Percentiles rank a stretch among this genome's conserved stretches.
phyloP scores from a whole-genome alignment of 1,140 invertebrate genomes.

The Ylistrum balloti region DNA sequence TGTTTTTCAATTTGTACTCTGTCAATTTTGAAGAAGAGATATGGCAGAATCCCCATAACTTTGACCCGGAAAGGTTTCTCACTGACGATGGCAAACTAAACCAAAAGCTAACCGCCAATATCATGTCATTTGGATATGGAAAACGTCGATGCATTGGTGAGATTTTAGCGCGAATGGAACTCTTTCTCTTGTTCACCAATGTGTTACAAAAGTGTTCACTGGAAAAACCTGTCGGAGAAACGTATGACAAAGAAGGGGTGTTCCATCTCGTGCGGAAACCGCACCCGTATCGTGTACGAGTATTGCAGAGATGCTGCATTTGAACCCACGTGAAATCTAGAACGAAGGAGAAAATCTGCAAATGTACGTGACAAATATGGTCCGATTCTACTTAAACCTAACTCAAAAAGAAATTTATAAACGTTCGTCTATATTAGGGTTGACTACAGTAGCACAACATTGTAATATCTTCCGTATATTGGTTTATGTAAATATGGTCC shows the following conservation, averaged over 20 bases:
- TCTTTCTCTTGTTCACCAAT: conserved; percentile 65
- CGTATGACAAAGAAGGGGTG: conserved; percentile 45
- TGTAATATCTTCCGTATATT: too few species aligned
- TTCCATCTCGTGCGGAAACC: conserved; percentile 46
- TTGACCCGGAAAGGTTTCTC: conserved; percentile 89
- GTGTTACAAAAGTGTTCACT: conserved; percentile 63
- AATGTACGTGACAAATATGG: too few species aligned
- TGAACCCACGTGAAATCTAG: too few species aligned
- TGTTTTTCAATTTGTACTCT: conserved; percentile 78
- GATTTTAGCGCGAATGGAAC: conserved; percentile 64
- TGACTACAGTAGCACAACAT: too few species aligned
- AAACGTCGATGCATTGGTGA: conserved; percentile 67
- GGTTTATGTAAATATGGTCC: too few species aligned
- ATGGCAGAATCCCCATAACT: conserved; percentile 88
- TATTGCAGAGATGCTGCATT: too few species aligned
- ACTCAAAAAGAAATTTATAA: too few species aligned
- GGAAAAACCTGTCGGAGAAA: conserved; percentile 46
- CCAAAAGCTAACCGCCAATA: conserved; percentile 36
- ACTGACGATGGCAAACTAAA: conserved; percentile 86
- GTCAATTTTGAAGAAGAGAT: conserved; percentile 76
- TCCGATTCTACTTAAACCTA: too few species aligned
- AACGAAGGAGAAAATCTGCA: too few species aligned
- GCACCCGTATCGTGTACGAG: conserved; percentile 40
- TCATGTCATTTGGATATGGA: conserved; percentile 59
- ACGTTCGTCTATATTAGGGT: too few species aligned